A percentile compares a stretch with the other conserved stretches of the same genome.
These are phyloP conservation scores for Apamea crenata DNA, from an alignment of 2,888 invertebrate genomes.

Conservation along the genomic window DNA sequence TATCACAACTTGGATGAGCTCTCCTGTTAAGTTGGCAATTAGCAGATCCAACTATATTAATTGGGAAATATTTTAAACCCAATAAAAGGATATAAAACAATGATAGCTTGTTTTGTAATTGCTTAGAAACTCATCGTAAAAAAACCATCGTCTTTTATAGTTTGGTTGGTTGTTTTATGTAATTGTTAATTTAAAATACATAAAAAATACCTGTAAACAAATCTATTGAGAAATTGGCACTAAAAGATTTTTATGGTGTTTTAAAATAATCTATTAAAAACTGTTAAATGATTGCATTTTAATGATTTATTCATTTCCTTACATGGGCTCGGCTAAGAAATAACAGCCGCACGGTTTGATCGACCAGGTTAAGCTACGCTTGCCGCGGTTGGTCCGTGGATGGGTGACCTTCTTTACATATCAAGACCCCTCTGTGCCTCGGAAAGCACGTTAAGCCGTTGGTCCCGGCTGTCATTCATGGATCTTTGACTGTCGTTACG, in stretches of 20 bases:
- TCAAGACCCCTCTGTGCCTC: too few species aligned
- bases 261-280: background rate
- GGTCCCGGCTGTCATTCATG: too few species aligned
- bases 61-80: background rate
- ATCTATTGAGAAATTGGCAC: background rate
- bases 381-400: too few species aligned
- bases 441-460: too few species aligned
- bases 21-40: too few species aligned
- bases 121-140: background rate
- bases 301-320: background rate
- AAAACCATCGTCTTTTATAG: background rate
- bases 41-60: background rate
- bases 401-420: too few species aligned
- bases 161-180: background rate
- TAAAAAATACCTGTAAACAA: background rate
- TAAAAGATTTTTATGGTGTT: background rate
- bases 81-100: background rate
- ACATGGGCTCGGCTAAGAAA: too few species aligned
- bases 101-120: background rate
- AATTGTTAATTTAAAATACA: conserved; percentile 12
- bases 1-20: too few species aligned
- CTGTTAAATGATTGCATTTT: background rate
- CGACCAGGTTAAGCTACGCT: too few species aligned
- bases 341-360: too few species aligned
- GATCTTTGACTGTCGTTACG: too few species aligned